A percentile compares a stretch with the other conserved stretches of the same genome.
phyloP scores from a whole-genome alignment of 2,888 invertebrate genomes.

The Atethmia centrago region DNA sequence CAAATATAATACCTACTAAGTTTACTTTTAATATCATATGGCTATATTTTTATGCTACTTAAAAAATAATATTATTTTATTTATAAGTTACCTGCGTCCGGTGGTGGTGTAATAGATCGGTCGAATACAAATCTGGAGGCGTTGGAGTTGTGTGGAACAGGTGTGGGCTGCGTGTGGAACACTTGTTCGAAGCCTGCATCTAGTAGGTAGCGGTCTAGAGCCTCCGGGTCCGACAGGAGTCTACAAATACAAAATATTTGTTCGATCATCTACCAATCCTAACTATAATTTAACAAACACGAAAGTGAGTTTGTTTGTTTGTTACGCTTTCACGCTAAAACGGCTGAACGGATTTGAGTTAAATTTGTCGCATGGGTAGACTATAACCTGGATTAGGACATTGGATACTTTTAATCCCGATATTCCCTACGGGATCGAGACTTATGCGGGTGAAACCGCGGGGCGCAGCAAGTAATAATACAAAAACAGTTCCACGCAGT shows the following conservation, averaged over 20 bases:
- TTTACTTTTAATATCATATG: neutral
- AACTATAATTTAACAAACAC: too few relatives aligned
- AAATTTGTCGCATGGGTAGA: too few relatives aligned
- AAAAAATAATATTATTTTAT: too few relatives aligned
- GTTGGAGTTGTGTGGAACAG: slow-evolving; percentile 70
- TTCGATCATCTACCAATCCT: neutral
- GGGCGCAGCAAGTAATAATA: too few relatives aligned
- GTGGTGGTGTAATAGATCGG: slow-evolving; percentile 83
- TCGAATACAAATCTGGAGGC: slow-evolving; percentile 84
- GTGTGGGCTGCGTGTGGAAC: slow-evolving; percentile 90
- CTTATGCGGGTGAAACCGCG: too few relatives aligned
- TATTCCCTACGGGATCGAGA: too few relatives aligned
- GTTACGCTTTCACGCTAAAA: too few relatives aligned
- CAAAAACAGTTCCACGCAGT: neutral
- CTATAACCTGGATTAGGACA: too few relatives aligned
- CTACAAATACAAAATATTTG: slow-evolving; percentile 73
- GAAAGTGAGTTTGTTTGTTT: too few relatives aligned
- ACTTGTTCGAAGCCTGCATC: slow-evolving; percentile 95
- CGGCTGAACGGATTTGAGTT: too few relatives aligned
- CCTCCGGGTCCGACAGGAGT: slow-evolving; percentile 96
- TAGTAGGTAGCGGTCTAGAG: slow-evolving; percentile 95
- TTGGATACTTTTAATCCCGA: too few relatives aligned
- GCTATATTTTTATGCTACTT: too few relatives aligned
- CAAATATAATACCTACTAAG: neutral
- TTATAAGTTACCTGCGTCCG: slow-evolving; percentile 75